Evolutionary conservation across 2,888 invertebrate genomes (phyloP), one percentile per base, ranked within the genome.

Genomic region (Cyaniris semiargus): DNA sequence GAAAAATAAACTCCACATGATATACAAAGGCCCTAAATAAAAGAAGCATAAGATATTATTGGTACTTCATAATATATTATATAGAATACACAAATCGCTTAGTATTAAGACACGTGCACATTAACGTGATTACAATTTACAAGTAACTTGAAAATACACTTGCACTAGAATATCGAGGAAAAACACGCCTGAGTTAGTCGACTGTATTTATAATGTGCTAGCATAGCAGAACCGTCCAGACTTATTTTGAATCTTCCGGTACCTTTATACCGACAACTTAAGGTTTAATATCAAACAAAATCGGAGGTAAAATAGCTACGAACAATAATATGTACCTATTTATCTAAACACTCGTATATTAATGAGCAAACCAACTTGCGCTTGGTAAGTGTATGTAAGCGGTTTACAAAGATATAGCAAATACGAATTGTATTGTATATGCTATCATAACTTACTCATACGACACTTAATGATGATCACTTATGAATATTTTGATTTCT

Each of bases 341-440:
- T 79, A 76, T 31, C 66, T 18, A 66, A 66, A 66, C 21, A 66
- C 66, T 66, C 31, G 66, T 31, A 66, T 66, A 66, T 66, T 66
- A 66, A 66, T 66, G 77, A 77, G 70, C 78, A 78, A 80, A 80
- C 79, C 79, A 79, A 79, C 78, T 79, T 66, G 15, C 31, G 66
- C 6, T 31, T 27, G 66, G 23, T 21, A 66, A 82, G 83, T 38
- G 70, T 27, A 75, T 23, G 66, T 66, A 76, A 34, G 21, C 1
- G 6, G 38, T 18, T 34, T 34, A 38, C 66, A 27, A 15, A 27
- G 15, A 66, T 27, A 66, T 66, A 66, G 66, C 66, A 66, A 66
- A 66, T 15, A 27, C 5, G 21, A 0, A 21, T 23, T 60, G 60
- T 66, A 66, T 66, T 27, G 27, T 31, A 31, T 15, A 31, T 58